A percentile compares a stretch with the other conserved stretches of the same genome.
phyloP scores from a whole-genome alignment of 2,888 invertebrate species.

The Lasioglossum lativentre region DNA sequence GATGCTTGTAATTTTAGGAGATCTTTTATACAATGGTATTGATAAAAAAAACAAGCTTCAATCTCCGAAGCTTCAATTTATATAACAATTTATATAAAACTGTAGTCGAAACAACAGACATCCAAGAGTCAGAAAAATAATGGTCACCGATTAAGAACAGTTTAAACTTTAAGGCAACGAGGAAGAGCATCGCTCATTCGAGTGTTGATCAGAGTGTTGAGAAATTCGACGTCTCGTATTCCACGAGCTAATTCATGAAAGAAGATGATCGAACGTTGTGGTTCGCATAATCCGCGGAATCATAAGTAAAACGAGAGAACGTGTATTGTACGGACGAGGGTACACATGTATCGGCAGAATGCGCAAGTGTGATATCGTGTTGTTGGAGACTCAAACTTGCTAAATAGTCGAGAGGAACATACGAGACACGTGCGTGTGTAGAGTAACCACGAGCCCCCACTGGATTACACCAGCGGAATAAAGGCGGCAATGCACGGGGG shows the following conservation, averaged over 20 bases:
- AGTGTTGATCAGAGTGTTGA: neutral
- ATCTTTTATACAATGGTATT: neutral
- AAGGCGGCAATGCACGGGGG: slow-evolving; percentile 33
- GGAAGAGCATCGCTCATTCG: neutral
- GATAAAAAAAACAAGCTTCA: neutral
- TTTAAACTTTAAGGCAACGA: neutral
- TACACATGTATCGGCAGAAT: slow-evolving; percentile 16
- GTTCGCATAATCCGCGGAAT: neutral
- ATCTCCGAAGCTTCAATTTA: too few species aligned
- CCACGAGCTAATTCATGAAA: neutral
- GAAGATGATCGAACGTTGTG: neutral
- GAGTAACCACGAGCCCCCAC: slow-evolving; percentile 17
- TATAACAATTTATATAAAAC: too few species aligned
- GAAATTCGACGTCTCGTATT: neutral
- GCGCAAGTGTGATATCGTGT: slow-evolving; percentile 15
- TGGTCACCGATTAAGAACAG: neutral
- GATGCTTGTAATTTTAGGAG: neutral
- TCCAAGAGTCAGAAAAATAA: neutral
- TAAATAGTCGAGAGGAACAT: neutral
- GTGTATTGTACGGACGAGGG: neutral
- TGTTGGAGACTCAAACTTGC: neutral
- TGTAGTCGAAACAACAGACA: neutral
- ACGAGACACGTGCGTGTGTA: slow-evolving; percentile 22
- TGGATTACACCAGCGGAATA: slow-evolving; percentile 32
- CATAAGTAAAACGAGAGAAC: neutral